These are phyloP conservation scores for Cheirogaleus major DNA, from an alignment of 2,797 vertebrate species.

Conservation along the genomic window DNA sequence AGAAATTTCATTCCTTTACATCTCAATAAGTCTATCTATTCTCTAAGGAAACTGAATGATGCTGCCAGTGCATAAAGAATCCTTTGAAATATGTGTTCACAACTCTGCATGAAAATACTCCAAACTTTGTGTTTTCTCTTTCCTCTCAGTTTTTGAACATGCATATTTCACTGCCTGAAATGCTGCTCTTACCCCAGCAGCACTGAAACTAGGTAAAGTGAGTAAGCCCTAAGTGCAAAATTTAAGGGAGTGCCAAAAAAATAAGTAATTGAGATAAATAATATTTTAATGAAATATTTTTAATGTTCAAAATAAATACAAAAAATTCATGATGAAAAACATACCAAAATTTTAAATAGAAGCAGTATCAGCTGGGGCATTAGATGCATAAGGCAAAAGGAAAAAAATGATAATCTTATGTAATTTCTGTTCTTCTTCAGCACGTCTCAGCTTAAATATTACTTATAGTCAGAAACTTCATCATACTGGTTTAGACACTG, in stretches of 20 bases:
- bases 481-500: background rate
- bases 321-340: background rate
- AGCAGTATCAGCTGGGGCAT: no score
- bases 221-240: background rate
- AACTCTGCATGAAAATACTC: background rate
- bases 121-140: background rate
- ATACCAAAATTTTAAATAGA: background rate
- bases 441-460: background rate
- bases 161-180: background rate
- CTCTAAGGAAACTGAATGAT: background rate
- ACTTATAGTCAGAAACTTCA: background rate
- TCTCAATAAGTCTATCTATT: background rate
- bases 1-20: background rate
- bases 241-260: background rate
- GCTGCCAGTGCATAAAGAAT: background rate
- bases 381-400: background rate
- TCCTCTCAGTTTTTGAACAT: background rate
- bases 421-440: background rate
- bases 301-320: background rate
- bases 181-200: background rate
- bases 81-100: background rate
- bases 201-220: background rate
- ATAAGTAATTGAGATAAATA: background rate
- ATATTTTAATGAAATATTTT: background rate
- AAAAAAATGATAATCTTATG: background rate